phyloP scores from a whole-genome alignment of 2,113 vertebrate species.

The Archocentrus centrarchus region DNA sequence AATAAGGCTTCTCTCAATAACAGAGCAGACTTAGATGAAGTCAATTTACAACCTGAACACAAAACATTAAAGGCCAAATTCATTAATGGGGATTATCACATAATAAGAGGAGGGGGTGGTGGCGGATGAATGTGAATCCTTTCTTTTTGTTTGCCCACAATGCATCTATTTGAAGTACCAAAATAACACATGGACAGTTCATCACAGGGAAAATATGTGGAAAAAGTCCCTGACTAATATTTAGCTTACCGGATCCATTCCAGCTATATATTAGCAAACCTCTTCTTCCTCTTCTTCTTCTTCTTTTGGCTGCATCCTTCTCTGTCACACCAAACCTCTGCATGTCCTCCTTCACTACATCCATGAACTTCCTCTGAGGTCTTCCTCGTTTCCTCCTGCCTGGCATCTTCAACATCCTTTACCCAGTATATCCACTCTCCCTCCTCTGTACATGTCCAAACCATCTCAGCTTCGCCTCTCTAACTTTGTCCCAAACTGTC shows the following conservation, averaged over 20 bases:
- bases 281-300: no score
- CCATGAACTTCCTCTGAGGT: fast-evolving
- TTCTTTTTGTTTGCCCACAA: conserved; percentile 25
- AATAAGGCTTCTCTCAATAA: conserved; percentile 53
- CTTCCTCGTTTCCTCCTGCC: fast-evolving
- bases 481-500: background rate
- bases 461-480: background rate
- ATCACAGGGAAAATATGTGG: background rate
- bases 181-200: background rate
- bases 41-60: conserved; percentile 58
- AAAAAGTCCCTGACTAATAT: background rate
- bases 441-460: no score
- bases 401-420: background rate
- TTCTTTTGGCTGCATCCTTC: no score
- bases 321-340: background rate
- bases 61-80: conserved; percentile 60
- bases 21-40: conserved; percentile 43
- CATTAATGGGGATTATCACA: conserved; percentile 61
- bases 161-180: background rate
- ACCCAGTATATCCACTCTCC: background rate
- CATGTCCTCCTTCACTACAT: background rate
- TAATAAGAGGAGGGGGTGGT: conserved; percentile 37
- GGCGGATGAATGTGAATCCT: background rate
- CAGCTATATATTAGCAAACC: background rate
- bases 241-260: background rate